Evolutionary conservation across 2,797 vertebrate genomes (phyloP).

Genomic region (Etheostoma nigrum): DNA sequence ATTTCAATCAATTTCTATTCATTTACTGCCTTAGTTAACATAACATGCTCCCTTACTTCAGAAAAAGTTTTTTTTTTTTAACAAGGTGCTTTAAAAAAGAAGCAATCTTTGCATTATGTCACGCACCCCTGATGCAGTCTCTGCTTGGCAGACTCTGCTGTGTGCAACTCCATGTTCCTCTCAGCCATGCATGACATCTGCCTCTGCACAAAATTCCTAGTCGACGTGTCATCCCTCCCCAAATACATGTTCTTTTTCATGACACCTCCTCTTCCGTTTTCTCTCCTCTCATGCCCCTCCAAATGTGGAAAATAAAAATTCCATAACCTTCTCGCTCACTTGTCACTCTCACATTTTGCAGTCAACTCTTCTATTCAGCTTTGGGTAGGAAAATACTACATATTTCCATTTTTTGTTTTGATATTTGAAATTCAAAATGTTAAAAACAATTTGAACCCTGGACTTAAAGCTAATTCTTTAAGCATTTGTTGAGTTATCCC

Average conservation of each 20-base stretch:
- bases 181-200: conserved; percentile 68
- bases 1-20: neutral
- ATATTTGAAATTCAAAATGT: conserved; percentile 10
- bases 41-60: neutral
- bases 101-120: neutral
- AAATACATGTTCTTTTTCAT: conserved; percentile 24
- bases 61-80: too few species aligned
- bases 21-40: neutral
- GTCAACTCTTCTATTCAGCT: conserved; percentile 1
- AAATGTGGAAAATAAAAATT: neutral
- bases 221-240: conserved; percentile 35
- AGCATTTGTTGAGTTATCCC: conserved; percentile 15
- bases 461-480: neutral
- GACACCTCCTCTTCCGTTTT: conserved; percentile 20
- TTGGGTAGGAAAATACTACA: neutral
- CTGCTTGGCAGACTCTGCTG: conserved; percentile 18
- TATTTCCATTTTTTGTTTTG: conserved; percentile 5
- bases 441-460: neutral
- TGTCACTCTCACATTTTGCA: conserved; percentile 4
- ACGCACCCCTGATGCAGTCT: neutral
- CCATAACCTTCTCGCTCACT: conserved; percentile 7
- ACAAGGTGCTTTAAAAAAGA: too few species aligned
- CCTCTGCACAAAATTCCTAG: conserved; percentile 62
- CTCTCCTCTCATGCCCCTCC: neutral
- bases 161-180: conserved; percentile 47